These are phyloP conservation scores for Musca vetustissima DNA, from an alignment of 1,140 invertebrate genomes.

Conservation along the genomic window DNA sequence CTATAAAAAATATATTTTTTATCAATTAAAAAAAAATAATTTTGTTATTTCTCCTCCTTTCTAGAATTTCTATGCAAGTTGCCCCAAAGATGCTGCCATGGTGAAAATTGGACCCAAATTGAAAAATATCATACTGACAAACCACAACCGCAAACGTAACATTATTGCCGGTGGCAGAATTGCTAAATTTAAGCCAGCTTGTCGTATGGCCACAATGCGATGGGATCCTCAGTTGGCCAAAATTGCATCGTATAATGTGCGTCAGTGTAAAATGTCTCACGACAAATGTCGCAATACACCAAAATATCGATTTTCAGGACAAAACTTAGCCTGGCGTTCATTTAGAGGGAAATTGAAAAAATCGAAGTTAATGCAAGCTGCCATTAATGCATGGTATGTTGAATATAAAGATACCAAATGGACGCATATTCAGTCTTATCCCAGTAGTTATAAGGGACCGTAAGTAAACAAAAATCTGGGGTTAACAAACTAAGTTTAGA, in stretches of 20 bases:
- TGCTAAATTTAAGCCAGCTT: neutral
- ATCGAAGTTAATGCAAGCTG: slow-evolving; percentile 5
- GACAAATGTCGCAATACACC: slow-evolving; percentile 26
- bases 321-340: slow-evolving; percentile 20
- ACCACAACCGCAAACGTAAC: slow-evolving; percentile 24
- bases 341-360: neutral
- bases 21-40: too few species aligned
- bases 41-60: too few species aligned
- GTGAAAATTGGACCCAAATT: neutral
- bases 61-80: neutral
- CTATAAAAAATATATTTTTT: too few species aligned
- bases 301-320: slow-evolving; percentile 13
- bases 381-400: slow-evolving; percentile 16
- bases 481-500: too few species aligned
- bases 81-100: neutral
- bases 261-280: slow-evolving; percentile 24
- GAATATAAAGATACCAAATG: slow-evolving; percentile 8
- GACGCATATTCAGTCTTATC: slow-evolving; percentile 9
- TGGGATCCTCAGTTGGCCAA: slow-evolving; percentile 26
- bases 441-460: neutral
- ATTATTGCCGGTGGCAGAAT: slow-evolving; percentile 16
- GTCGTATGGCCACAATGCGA: slow-evolving; percentile 25
- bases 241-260: slow-evolving; percentile 24
- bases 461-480: too few species aligned
- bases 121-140: neutral